Evolutionary conservation across 1,140 invertebrate species (phyloP).

Genomic region (Diabrotica virgifera): DNA sequence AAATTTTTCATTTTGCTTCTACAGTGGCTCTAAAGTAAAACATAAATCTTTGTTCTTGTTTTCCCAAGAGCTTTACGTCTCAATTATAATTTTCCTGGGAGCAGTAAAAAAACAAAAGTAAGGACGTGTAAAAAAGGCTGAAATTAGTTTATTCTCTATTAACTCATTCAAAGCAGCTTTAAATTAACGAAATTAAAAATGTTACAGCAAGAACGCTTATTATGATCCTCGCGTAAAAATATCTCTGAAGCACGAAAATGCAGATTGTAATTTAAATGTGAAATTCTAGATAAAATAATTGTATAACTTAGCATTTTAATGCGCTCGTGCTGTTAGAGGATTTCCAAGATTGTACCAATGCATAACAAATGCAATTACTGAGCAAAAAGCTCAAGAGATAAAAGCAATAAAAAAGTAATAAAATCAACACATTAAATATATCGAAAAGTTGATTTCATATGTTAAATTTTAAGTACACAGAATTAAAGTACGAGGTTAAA

Average conservation of each 20-base stretch:
- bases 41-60: background rate
- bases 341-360: background rate
- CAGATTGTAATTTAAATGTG: background rate
- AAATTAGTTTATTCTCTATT: conserved; percentile 3
- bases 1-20: too few relatives aligned
- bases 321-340: background rate
- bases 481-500: too few relatives aligned
- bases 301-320: conserved; percentile 3
- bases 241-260: background rate
- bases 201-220: background rate
- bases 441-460: too few relatives aligned
- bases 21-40: background rate
- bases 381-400: background rate
- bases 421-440: too few relatives aligned
- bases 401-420: too few relatives aligned
- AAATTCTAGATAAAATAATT: conserved; percentile 1
- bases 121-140: background rate
- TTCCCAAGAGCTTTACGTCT: background rate
- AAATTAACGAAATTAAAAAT: background rate
- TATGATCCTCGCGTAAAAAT: background rate
- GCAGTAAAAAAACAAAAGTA: conserved; percentile 2
- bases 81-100: background rate
- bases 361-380: background rate
- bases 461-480: too few relatives aligned
- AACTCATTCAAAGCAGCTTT: background rate